phyloP scores from a whole-genome alignment of 2,888 invertebrate species.

The Agapostemon virescens region DNA sequence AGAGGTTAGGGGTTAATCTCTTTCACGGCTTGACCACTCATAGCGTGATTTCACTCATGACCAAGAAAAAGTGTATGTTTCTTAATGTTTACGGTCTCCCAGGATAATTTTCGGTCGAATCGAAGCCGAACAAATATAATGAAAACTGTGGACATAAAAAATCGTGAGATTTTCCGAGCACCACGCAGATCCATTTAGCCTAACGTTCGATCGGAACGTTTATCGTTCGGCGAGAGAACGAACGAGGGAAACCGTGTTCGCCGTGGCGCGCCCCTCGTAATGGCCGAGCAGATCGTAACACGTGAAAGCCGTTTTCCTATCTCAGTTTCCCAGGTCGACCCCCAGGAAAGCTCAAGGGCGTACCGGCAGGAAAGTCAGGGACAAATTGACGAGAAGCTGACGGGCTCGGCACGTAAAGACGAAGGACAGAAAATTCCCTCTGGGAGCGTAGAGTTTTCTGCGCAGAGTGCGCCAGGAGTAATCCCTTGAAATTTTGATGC shows the following conservation, averaged over 20 bases:
- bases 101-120: neutral
- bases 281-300: constrained; percentile 42
- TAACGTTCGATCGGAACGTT: constrained; percentile 21
- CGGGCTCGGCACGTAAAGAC: constrained; percentile 31
- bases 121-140: neutral
- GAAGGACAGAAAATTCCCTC: constrained; percentile 31
- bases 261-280: constrained; percentile 12
- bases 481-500: constrained; percentile 42
- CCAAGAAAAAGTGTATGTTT: too few species aligned
- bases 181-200: neutral
- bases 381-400: constrained; percentile 47
- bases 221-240: constrained; percentile 15
- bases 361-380: constrained; percentile 21
- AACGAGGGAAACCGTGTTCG: neutral
- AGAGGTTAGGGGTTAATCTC: too few species aligned
- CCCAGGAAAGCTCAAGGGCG: constrained; percentile 30
- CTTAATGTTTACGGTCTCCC: too few species aligned
- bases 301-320: constrained; percentile 45
- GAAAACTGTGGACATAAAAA: neutral
- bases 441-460: constrained; percentile 20
- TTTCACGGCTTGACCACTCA: neutral
- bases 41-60: neutral
- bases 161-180: neutral
- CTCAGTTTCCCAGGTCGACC: constrained; percentile 40
- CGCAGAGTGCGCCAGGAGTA: neutral